Percentiles rank a stretch among this genome's conserved stretches.
phyloP scores from a whole-genome alignment of 1,140 invertebrate species.

The Zaprionus nigranus region DNA sequence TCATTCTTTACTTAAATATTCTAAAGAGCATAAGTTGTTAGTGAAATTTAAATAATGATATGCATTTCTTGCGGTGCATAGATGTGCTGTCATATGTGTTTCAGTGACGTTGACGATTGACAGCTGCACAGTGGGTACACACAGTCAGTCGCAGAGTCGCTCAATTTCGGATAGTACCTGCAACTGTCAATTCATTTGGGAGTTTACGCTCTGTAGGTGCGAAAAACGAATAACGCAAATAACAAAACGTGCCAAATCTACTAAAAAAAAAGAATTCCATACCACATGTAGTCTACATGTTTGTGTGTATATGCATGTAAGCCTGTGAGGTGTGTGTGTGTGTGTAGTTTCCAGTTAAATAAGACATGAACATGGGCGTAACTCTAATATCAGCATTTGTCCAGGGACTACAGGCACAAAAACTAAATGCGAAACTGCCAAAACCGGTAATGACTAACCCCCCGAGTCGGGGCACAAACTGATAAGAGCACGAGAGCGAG shows the following conservation, averaged over 20 bases:
- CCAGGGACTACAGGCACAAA: constrained; percentile 55
- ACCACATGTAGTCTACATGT: background rate
- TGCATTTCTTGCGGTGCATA: constrained; percentile 14
- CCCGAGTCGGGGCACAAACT: constrained; percentile 41
- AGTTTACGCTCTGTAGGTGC: constrained; percentile 70
- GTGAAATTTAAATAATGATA: background rate
- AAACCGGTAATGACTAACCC: constrained; percentile 81
- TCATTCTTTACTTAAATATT: too few relatives aligned
- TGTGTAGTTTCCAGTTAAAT: constrained; percentile 46
- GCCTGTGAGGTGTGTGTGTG: background rate
- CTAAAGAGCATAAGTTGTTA: too few relatives aligned
- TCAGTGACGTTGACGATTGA: constrained; percentile 70
- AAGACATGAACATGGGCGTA: constrained; percentile 76
- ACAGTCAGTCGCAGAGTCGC: constrained; percentile 17
- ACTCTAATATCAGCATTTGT: constrained; percentile 72
- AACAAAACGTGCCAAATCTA: constrained; percentile 65
- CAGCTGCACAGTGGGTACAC: constrained; percentile 70
- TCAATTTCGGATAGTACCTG: constrained; percentile 59
- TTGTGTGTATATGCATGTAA: background rate
- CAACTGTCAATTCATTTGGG: constrained; percentile 66
- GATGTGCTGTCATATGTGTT: constrained; percentile 74
- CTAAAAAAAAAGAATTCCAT: constrained; percentile 48
- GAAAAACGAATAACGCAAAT: constrained; percentile 67
- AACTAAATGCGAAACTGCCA: constrained; percentile 56
- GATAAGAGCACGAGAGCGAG: constrained; percentile 48